Base-by-base conservation (phyloP, 1,140 invertebrate species). In the Lysiphlebus fabarum region DNA sequence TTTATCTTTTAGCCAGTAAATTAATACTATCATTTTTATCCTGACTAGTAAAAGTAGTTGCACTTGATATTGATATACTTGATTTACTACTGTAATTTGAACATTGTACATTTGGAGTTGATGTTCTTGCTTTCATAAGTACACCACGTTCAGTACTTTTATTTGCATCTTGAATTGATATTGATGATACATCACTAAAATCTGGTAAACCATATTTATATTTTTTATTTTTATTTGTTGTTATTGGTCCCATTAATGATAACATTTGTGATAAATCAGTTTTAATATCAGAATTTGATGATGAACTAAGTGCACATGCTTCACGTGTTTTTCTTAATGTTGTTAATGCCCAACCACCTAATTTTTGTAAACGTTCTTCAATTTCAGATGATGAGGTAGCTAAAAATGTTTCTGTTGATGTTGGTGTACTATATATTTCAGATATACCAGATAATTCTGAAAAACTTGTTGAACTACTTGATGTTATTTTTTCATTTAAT, bases 291-390 rank as follows among this genome's bases (percentile, higher is more conserved):
- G 85, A 82, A 56, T 78, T 82, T 0, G 80, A 84, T 38, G 84
- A 86, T 0, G 85, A 86, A 5, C 84, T 84, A 7, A 86, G 76
- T 10, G 84, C 85, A 57, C 84, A 78, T 3, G 84, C 80, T 66
- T 87, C 82, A 34, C 84, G 82, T 7, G 85, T 87, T 72, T 87
- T 88, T 59, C 84, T 85, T 37, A 87, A 72, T 2, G 84, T 87
- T 3, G 84, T 81, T 2, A 85, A 81, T 6, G 85, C 85, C 86
- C 86, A 88, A 4, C 80, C 82, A 9, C 82, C 85, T 26, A 85
- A 76, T 65, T 81, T 84, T 66, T 81, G 82, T 40, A 85, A 79
- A 45, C 82, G 84, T 7, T 55, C 68, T 64, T 81, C 82, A 62
- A 78, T 78, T 56, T 86, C 83, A 45, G 85, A 67, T 51, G 85